phyloP scores from a whole-genome alignment of 2,797 vertebrate species.

The Scleropages formosus region DNA sequence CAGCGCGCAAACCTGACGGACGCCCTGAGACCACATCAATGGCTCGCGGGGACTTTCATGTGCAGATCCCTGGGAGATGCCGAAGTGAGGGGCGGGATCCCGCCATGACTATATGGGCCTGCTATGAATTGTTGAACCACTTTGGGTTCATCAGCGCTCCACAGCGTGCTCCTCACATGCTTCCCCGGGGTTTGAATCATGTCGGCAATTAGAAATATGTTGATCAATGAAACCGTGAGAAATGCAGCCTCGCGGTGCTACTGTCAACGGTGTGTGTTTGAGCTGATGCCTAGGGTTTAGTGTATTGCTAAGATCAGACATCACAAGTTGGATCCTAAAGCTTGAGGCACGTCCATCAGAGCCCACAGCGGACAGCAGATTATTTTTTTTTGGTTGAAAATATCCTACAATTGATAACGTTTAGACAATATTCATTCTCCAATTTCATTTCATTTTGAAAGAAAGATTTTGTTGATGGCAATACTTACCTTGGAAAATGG shows the following conservation, averaged over 20 bases:
- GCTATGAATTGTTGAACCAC: background rate
- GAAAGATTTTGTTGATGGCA: background rate
- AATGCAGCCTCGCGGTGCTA: background rate
- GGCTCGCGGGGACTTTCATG: constrained; percentile 49
- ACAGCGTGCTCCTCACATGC: background rate
- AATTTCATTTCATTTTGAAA: constrained; percentile 3
- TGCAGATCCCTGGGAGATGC: constrained; percentile 23
- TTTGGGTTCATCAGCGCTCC: constrained; percentile 5
- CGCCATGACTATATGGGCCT: constrained; percentile 23
- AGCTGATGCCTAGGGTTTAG: background rate
- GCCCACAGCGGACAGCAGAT: background rate
- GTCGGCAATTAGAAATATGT: background rate
- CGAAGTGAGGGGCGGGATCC: constrained; percentile 21
- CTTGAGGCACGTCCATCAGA: too few relatives aligned
- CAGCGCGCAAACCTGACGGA: constrained; percentile 39
- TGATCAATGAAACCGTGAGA: background rate
- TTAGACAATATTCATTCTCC: constrained; percentile 5
- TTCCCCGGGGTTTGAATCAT: constrained; percentile 2
- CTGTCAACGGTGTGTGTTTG: background rate
- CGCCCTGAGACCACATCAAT: constrained; percentile 40
- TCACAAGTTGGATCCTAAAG: background rate
- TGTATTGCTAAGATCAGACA: background rate
- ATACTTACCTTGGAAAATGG: background rate
- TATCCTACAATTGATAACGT: background rate
- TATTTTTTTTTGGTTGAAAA: background rate